Evolutionary conservation across 1,140 invertebrate species (phyloP).

Genomic region (Drosophila murphyi): DNA sequence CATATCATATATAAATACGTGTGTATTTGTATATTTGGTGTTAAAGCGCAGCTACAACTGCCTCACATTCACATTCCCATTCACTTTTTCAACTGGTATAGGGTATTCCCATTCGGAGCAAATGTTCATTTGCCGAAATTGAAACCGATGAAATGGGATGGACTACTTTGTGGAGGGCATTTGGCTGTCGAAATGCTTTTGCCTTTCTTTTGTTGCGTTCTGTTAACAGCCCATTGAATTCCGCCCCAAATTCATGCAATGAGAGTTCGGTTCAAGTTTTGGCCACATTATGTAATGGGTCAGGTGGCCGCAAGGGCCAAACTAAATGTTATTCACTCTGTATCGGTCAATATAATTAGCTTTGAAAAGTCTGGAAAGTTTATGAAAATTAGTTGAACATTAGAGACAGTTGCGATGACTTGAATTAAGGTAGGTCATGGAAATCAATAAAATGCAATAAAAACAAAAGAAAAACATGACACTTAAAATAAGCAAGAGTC

Average conservation of each 20-base stretch:
- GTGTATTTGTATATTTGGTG: constrained; percentile 17
- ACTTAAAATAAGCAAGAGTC: not conserved
- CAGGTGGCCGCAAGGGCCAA: not conserved
- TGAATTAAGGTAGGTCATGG: constrained; percentile 4
- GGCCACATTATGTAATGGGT: constrained; percentile 4
- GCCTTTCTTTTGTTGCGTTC: constrained; percentile 1
- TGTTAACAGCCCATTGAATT: constrained; percentile 20
- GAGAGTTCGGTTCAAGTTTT: constrained; percentile 7
- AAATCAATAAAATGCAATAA: not conserved
- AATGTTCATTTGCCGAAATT: not conserved
- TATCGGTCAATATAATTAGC: constrained; percentile 35
- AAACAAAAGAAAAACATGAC: not conserved
- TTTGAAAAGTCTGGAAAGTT: constrained; percentile 10
- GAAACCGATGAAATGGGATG: not conserved
- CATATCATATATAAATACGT: not conserved
- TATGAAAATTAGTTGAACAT: not conserved
- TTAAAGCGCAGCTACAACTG: constrained; percentile 44
- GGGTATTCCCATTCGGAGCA: constrained; percentile 3
- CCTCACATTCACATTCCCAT: constrained; percentile 61
- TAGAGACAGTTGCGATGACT: not conserved
- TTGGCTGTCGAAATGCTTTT: not conserved
- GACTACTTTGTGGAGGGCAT: not conserved
- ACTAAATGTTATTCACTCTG: constrained; percentile 14
- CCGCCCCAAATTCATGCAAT: constrained; percentile 17
- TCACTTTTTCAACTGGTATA: not conserved